Evolutionary conservation across 1,140 invertebrate species (phyloP).

Genomic region (Bombus pyrosoma): DNA sequence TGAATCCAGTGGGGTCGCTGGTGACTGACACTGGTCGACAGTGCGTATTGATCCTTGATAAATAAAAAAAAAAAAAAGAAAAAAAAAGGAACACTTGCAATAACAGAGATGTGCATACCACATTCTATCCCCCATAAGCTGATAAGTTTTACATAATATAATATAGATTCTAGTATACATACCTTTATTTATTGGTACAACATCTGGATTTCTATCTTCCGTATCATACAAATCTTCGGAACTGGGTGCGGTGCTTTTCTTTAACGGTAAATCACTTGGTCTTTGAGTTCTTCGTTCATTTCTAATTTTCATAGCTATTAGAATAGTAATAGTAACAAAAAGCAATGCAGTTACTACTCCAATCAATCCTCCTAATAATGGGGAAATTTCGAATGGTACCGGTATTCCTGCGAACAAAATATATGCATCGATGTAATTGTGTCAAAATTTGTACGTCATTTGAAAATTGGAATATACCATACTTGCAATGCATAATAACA

Average conservation of each 20-base stretch:
- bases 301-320: slow-evolving; percentile 87
- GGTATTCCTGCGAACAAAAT: slow-evolving; percentile 84
- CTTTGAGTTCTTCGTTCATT: slow-evolving; percentile 83
- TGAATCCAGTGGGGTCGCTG: no score
- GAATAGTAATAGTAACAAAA: slow-evolving; percentile 87
- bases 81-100: not conserved
- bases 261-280: slow-evolving; percentile 86
- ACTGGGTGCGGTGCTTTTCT: slow-evolving; percentile 87
- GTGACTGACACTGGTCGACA: not conserved
- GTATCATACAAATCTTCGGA: slow-evolving; percentile 87
- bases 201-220: slow-evolving; percentile 93
- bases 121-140: no score
- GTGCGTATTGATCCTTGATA: not conserved
- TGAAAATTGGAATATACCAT: no score
- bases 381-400: slow-evolving; percentile 87
- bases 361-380: slow-evolving; percentile 88
- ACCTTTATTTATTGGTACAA: slow-evolving; percentile 94
- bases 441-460: not conserved
- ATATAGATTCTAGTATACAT: slow-evolving; percentile 39
- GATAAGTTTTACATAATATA: not conserved
- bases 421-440: slow-evolving; percentile 62
- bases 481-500: no score
- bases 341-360: slow-evolving; percentile 88
- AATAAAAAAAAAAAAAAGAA: not conserved
- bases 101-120: no score